phyloP scores from a whole-genome alignment of 2,113 vertebrate species.

The Hippocampus barbouri region DNA sequence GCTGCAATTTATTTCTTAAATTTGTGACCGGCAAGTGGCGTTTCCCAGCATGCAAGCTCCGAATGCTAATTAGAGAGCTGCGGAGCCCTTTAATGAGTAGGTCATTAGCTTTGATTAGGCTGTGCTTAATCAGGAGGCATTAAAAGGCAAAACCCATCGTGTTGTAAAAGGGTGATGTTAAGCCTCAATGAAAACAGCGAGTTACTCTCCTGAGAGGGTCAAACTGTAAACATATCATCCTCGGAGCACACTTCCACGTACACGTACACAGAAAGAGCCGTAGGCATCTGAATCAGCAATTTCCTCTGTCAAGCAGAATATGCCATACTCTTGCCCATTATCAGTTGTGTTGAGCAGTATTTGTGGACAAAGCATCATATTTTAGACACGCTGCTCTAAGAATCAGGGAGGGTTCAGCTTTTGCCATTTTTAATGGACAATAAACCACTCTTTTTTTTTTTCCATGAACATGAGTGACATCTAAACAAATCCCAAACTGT shows the following conservation, averaged over 20 bases:
- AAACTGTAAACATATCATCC: slow-evolving; percentile 56
- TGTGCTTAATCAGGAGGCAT: slow-evolving; percentile 84
- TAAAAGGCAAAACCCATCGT: slow-evolving; percentile 73
- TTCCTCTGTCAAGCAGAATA: not conserved
- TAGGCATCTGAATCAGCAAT: not conserved
- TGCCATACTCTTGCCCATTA: no score
- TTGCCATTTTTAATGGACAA: no score
- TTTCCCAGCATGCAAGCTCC: slow-evolving; percentile 50
- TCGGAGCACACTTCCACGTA: slow-evolving; percentile 21
- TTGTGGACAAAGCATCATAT: no score
- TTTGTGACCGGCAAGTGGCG: slow-evolving; percentile 46
- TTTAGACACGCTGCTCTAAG: no score
- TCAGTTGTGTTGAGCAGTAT: no score
- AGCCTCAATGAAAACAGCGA: slow-evolving; percentile 66
- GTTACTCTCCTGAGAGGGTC: slow-evolving; percentile 60
- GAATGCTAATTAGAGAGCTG: slow-evolving; percentile 76
- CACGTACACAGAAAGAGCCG: not conserved
- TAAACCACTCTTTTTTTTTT: no score
- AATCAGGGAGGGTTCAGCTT: no score
- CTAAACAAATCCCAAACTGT: not conserved
- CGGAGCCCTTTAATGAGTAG: slow-evolving; percentile 76
- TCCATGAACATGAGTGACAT: no score
- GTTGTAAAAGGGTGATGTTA: slow-evolving; percentile 58
- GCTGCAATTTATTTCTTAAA: slow-evolving; percentile 66
- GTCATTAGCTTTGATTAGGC: slow-evolving; percentile 93